Conservation (phyloP, 2,113 vertebrate genomes). For the Engraulis encrasicolus region DNA sequence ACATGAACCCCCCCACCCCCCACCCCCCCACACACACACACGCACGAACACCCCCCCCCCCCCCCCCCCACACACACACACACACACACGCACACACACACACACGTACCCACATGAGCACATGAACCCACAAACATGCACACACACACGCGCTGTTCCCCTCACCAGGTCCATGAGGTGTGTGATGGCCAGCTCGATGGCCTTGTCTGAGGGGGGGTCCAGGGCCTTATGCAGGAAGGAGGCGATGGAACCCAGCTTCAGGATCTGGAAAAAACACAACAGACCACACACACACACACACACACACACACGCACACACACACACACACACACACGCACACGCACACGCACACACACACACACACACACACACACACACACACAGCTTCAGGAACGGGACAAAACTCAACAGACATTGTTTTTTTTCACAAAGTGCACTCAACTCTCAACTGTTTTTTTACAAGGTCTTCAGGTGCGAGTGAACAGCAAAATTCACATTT, state of each 20-base stretch:
- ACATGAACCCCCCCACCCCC: no score
- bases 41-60: background rate
- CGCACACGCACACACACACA: no score
- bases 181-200: slow-evolving; percentile 86
- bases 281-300: slow-evolving; percentile 22
- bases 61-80: background rate
- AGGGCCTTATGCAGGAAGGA: slow-evolving; percentile 87
- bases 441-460: no score
- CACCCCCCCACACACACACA: background rate
- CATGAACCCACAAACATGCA: background rate
- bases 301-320: slow-evolving; percentile 18
- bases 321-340: background rate
- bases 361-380: no score
- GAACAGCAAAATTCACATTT: no score
- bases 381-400: no score
- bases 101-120: no score
- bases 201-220: slow-evolving; percentile 86
- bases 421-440: no score
- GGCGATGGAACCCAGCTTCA: slow-evolving; percentile 90
- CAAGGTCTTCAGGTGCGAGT: no score
- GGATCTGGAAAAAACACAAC: slow-evolving; percentile 75
- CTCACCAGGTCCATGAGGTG: slow-evolving; percentile 91
- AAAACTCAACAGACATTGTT: no score
- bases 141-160: background rate
- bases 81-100: background rate